phyloP scores from a whole-genome alignment of 1,140 invertebrate species.

The Pseudomyrmex gracilis region DNA sequence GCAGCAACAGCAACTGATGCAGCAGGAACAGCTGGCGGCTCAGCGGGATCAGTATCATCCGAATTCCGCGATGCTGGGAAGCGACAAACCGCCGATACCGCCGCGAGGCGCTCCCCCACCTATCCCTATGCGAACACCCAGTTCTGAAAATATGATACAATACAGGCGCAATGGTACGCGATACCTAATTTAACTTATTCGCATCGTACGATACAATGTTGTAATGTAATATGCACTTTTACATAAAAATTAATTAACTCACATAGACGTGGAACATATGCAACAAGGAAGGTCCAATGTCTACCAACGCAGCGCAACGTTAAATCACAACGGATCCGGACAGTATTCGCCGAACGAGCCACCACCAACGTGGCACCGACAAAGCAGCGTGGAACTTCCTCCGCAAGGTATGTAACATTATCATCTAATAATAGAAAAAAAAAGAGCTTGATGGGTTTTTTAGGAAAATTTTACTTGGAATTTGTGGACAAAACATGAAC shows the following conservation, averaged over 20 bases:
- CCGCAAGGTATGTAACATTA: constrained; percentile 79
- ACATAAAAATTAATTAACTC: constrained; percentile 7
- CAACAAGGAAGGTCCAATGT: constrained; percentile 77
- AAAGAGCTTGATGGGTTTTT: constrained; percentile 17
- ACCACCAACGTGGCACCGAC: constrained; percentile 77
- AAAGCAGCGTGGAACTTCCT: constrained; percentile 77
- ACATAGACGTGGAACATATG: constrained; percentile 78
- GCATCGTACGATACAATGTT: too few species aligned
- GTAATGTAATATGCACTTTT: background rate
- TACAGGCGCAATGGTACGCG: constrained; percentile 80
- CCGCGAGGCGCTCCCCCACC: constrained; percentile 86
- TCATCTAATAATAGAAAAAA: background rate
- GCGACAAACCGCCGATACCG: constrained; percentile 86
- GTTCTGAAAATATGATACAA: constrained; percentile 79
- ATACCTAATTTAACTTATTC: background rate
- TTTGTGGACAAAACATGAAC: constrained; percentile 41
- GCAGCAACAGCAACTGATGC: constrained; percentile 74
- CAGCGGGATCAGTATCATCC: constrained; percentile 75
- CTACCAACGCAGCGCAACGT: constrained; percentile 79
- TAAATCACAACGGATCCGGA: constrained; percentile 83
- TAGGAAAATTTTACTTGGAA: constrained; percentile 46
- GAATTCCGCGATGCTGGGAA: constrained; percentile 71
- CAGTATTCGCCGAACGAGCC: constrained; percentile 79
- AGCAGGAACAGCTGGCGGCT: constrained; percentile 75
- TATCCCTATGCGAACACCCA: constrained; percentile 82